These are phyloP conservation scores for Hypselothyrea guttata DNA, from an alignment of 2,888 invertebrate species.

Conservation along the genomic window DNA sequence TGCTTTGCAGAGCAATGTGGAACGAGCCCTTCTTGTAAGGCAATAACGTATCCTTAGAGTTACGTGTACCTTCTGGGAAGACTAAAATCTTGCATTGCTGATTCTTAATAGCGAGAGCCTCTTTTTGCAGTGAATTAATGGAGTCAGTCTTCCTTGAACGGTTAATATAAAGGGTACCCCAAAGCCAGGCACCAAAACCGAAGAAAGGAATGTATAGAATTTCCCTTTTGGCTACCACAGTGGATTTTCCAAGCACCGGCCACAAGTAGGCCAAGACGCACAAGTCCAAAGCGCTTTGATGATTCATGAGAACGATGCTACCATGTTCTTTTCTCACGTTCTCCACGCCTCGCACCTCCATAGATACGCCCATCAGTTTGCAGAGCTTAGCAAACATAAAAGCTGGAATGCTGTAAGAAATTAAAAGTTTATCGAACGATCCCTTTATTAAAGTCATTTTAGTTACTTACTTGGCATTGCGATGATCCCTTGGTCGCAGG, in stretches of 20 bases:
- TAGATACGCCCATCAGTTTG: constrained; percentile 85
- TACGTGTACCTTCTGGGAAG: constrained; percentile 96
- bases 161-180: constrained; percentile 95
- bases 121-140: constrained; percentile 88
- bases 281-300: constrained; percentile 93
- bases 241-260: constrained; percentile 91
- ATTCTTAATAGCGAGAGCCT: constrained; percentile 86
- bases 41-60: constrained; percentile 88
- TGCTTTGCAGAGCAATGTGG: constrained; percentile 93
- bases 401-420: constrained; percentile 86
- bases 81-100: constrained; percentile 90
- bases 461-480: constrained; percentile 89
- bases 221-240: constrained; percentile 92
- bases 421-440: not conserved
- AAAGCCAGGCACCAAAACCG: constrained; percentile 92
- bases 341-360: constrained; percentile 89
- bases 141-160: constrained; percentile 88
- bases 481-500: constrained; percentile 87
- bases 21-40: constrained; percentile 98
- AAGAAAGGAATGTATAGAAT: constrained; percentile 92
- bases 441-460: not conserved
- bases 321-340: constrained; percentile 89
- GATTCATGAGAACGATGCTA: constrained; percentile 92
- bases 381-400: constrained; percentile 84
- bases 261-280: constrained; percentile 82